Base-by-base conservation (phyloP, 2,113 vertebrate species). In the Corvus moneduloides region DNA sequence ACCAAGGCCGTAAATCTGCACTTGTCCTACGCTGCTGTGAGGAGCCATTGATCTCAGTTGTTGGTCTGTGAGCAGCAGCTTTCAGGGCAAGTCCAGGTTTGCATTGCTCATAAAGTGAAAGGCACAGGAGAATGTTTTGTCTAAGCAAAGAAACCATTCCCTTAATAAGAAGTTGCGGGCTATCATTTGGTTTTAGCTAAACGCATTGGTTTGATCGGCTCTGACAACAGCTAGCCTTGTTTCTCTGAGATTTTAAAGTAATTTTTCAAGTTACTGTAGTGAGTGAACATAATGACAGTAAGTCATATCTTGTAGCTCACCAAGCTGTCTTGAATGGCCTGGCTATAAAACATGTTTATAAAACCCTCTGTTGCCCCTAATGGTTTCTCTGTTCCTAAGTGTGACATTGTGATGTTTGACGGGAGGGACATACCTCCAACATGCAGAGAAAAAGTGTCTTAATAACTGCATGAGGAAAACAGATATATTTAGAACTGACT, bases 11-110 rank as follows among this genome's bases (percentile, higher is more conserved):
- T 71, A 63, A 64, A 86, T 90, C 87, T 92, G 72, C 39, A 2
- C 55, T 87, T 69, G 86, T 43, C n/a, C 21, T 62, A 22, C 2
- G 3, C 55, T 74, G 46, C 32, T 56, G 27, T 35, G 73, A 79
- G 64, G 35, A 86, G 30, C 77, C 43, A 56, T 79, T 89, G 86
- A 77, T 91, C 79, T 96, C 76, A 39, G 68, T 33, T 78, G 59
- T 76, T 89, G 88, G 81, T 91, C 72, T 84, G 78, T 39, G 61
- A 91, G 94, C 43, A 78, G 56, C 75, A 88, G 46, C 62, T 91
- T 84, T 88, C 73, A 86, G 76, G 66, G 71, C 69, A 88, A 66
- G 94, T 66, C 72, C 62, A 56, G 84, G 80, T 96, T 92, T 96
- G 90, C 55, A 33, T 7, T 66, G 62, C 92, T 91, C 32, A 17